These are phyloP conservation scores for Lepidocolaptes lacrymiger DNA, from an alignment of 2,797 vertebrate genomes.

Conservation along the genomic window DNA sequence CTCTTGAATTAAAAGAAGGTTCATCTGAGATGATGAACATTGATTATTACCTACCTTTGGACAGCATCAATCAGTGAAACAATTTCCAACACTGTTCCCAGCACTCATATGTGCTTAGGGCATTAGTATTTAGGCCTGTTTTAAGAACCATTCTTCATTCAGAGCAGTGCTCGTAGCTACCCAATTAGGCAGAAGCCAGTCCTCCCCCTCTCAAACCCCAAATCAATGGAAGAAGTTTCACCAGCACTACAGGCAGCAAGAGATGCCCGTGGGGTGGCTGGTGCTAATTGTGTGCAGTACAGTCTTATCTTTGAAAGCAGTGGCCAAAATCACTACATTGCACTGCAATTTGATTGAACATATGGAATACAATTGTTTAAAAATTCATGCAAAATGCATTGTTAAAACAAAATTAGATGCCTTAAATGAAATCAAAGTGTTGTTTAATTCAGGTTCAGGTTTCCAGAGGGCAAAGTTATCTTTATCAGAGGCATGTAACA, in stretches of 20 bases:
- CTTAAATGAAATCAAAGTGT: not conserved
- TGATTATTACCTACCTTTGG: not conserved
- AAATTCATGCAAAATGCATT: not conserved
- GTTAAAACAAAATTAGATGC: not conserved
- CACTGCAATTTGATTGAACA: not conserved
- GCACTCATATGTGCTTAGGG: not conserved
- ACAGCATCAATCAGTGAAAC: not conserved
- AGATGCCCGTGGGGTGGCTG: not conserved
- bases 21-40: not conserved
- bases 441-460: not conserved
- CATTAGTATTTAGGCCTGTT: not conserved
- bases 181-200: not conserved
- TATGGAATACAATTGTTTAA: not conserved
- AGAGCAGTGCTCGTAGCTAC: not conserved
- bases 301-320: not conserved
- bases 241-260: not conserved
- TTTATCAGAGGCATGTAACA: not conserved
- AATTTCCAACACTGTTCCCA: not conserved
- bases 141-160: not conserved
- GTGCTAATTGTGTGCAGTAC: not conserved
- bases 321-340: not conserved
- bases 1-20: not conserved
- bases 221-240: not conserved
- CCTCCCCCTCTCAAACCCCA: not conserved
- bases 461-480: not conserved